Evolutionary conservation across 92 coral and sea anemone species (phyloP).

Genomic region (Palythoa heliodiscus): DNA sequence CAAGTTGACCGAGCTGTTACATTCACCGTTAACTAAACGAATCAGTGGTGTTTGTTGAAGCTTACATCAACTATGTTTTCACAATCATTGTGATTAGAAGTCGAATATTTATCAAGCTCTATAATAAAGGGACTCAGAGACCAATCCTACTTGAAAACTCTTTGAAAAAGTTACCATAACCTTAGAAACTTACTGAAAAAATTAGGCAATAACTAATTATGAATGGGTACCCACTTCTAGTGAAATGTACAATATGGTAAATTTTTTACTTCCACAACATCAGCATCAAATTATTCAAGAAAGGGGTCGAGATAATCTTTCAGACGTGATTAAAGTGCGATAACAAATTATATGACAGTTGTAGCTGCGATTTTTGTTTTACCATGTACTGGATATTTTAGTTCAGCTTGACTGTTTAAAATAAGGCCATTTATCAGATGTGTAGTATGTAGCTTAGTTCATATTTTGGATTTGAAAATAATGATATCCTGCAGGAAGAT

Average conservation of each 20-base stretch:
- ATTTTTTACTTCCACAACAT: slow-evolving; percentile 42
- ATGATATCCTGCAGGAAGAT: slow-evolving; percentile 6
- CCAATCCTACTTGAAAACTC: not conserved
- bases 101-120: slow-evolving; percentile 41
- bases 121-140: not conserved
- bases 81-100: slow-evolving; percentile 34
- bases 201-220: not conserved
- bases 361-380: not conserved
- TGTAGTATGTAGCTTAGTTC: not conserved
- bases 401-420: not conserved
- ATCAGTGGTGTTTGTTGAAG: slow-evolving; percentile 24
- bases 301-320: slow-evolving; percentile 34
- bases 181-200: not conserved
- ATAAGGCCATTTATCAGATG: not conserved
- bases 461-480: slow-evolving; percentile 12
- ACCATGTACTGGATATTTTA: not conserved
- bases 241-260: slow-evolving; percentile 22
- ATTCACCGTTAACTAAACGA: slow-evolving; percentile 11
- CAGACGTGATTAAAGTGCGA: slow-evolving; percentile 43
- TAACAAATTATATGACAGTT: slow-evolving; percentile 30
- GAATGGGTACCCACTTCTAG: not conserved
- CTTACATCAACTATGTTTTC: slow-evolving; percentile 44
- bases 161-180: not conserved
- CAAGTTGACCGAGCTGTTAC: slow-evolving; percentile 34
- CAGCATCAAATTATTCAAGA: slow-evolving; percentile 32